Conservation (phyloP, 2,888 invertebrate genomes). For the Sphecodes monilicornis region DNA sequence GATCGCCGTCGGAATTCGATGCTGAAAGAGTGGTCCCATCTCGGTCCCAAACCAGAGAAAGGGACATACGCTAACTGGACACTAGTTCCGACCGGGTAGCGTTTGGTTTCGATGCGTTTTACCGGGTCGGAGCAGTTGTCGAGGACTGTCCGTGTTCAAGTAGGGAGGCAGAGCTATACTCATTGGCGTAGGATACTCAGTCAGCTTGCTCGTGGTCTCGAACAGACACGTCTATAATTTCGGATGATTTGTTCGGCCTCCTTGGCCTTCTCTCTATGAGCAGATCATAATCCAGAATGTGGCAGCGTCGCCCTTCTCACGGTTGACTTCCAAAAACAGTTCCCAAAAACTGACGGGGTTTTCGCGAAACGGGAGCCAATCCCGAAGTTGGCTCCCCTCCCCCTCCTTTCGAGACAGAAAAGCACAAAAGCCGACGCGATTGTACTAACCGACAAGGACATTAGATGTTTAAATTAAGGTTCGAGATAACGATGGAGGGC, state of each 20-base stretch:
- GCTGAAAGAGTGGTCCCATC: not conserved
- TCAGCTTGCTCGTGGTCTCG: not conserved
- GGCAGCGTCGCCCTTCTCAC: not conserved
- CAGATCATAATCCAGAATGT: not conserved
- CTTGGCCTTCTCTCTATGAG: not conserved
- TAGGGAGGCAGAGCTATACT: not conserved
- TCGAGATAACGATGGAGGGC: not conserved
- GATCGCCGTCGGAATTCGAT: not conserved
- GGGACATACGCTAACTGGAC: not conserved
- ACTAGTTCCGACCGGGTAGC: not conserved
- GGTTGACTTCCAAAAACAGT: conserved; percentile 19
- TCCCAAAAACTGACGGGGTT: conserved; percentile 51
- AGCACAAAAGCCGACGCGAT: conserved; percentile 10
- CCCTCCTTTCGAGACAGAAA: not conserved
- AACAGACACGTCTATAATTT: not conserved
- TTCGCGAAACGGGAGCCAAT: conserved; percentile 11
- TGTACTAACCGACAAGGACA: not conserved
- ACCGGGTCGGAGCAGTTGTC: not conserved
- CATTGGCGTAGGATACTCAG: not conserved
- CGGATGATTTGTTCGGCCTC: not conserved
- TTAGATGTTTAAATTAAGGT: not conserved
- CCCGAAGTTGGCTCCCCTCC: conserved; percentile 17
- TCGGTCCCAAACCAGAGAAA: not conserved
- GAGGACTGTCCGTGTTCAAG: not conserved
- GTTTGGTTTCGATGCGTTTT: not conserved